These are phyloP conservation scores for Chauna torquata DNA, from an alignment of 2,113 vertebrate species.

Conservation along the genomic window DNA sequence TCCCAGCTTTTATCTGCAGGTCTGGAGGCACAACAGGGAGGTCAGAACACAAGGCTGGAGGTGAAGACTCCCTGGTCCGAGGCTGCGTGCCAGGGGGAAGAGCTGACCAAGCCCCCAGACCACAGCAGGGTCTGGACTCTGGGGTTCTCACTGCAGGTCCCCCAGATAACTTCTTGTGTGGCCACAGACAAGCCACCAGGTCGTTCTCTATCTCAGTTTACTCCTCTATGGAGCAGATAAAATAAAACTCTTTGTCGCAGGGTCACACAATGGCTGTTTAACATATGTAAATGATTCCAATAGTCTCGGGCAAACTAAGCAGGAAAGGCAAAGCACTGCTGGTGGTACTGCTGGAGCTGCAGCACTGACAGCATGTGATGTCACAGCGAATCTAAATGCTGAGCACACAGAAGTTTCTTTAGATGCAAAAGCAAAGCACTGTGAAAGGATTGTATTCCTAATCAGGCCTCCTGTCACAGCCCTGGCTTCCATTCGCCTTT, in stretches of 20 bases:
- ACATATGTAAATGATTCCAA: conserved; percentile 27
- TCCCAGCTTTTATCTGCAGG: background rate
- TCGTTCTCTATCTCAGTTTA: background rate
- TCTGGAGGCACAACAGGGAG: background rate
- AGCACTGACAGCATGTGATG: background rate
- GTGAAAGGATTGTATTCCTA: background rate
- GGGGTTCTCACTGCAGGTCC: background rate
- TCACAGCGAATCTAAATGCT: background rate
- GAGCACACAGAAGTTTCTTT: conserved; percentile 21
- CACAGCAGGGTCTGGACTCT: background rate
- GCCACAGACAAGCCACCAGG: background rate
- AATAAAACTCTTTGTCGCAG: conserved; percentile 25
- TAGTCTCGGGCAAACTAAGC: background rate
- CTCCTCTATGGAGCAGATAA: background rate
- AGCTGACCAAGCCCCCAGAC: background rate
- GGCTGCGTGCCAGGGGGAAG: background rate
- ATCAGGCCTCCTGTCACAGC: background rate
- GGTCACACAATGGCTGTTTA: conserved; percentile 39
- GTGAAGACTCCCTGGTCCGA: background rate
- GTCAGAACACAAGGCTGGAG: background rate
- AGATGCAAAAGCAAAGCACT: background rate
- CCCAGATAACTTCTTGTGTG: conserved; percentile 26
- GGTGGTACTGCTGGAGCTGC: background rate
- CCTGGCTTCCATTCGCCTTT: background rate
- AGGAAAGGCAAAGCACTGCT: background rate